These are phyloP conservation scores for Mechanitis messenoides DNA, from an alignment of 2,888 invertebrate species.

Conservation along the genomic window DNA sequence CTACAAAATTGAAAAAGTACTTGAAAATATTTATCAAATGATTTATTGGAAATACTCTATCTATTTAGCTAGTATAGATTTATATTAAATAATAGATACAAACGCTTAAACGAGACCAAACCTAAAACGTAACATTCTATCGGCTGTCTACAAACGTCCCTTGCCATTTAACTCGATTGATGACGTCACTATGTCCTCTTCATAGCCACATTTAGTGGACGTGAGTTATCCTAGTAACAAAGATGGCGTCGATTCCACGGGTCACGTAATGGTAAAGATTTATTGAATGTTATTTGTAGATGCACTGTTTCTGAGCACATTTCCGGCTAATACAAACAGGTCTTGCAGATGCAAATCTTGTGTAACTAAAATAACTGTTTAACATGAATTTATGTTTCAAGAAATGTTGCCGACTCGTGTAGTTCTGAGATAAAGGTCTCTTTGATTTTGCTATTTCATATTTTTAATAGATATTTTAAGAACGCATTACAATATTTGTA, in stretches of 20 bases:
- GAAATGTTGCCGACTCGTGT: slow-evolving; percentile 1
- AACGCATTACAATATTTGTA: too few relatives aligned
- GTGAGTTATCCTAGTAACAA: slow-evolving; percentile 29
- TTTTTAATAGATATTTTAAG: too few relatives aligned
- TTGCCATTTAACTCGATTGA: slow-evolving; percentile 53
- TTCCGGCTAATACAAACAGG: slow-evolving; percentile 11
- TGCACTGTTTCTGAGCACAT: slow-evolving; percentile 10
- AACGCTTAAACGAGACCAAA: slow-evolving; percentile 9
- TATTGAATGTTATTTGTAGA: slow-evolving; percentile 9
- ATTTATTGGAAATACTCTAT: too few relatives aligned
- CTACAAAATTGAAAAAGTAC: too few relatives aligned
- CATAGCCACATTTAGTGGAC: slow-evolving; percentile 43
- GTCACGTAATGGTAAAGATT: slow-evolving; percentile 14
- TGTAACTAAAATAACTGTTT: slow-evolving; percentile 1
- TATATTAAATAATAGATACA: neutral
- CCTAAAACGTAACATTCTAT: slow-evolving; percentile 30
- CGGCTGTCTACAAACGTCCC: slow-evolving; percentile 46
- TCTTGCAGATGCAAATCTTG: slow-evolving; percentile 3
- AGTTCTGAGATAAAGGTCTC: neutral
- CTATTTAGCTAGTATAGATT: too few relatives aligned
- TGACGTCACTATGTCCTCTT: slow-evolving; percentile 53
- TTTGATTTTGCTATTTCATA: too few relatives aligned
- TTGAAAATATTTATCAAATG: too few relatives aligned
- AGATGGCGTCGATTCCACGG: slow-evolving; percentile 14
- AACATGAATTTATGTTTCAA: slow-evolving; percentile 3